These are phyloP conservation scores for Drosophila asahinai DNA, from an alignment of 1,140 invertebrate genomes.

Conservation along the genomic window DNA sequence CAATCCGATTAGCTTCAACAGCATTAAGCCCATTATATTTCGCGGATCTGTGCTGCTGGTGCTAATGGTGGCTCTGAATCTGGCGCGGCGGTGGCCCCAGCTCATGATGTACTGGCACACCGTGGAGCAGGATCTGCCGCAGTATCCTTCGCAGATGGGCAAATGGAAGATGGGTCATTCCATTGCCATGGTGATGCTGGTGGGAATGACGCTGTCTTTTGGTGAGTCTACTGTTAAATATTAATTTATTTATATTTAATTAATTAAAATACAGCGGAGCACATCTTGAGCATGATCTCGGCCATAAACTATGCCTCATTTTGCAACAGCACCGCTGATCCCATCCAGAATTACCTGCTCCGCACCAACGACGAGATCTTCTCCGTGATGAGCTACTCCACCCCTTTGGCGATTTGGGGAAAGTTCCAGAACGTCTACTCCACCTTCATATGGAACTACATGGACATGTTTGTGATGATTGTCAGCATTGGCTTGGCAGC, in stretches of 20 bases:
- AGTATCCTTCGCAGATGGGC: constrained; percentile 63
- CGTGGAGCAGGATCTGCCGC: constrained; percentile 71
- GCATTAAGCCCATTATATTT: constrained; percentile 79
- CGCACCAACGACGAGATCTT: constrained; percentile 75
- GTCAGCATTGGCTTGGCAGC: constrained; percentile 74
- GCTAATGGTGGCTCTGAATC: constrained; percentile 45
- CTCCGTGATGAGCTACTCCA: constrained; percentile 58
- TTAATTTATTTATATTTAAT: background rate
- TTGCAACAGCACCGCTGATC: constrained; percentile 73
- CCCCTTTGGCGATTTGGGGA: constrained; percentile 58
- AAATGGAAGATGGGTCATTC: constrained; percentile 66
- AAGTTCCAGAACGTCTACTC: constrained; percentile 74
- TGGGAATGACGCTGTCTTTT: constrained; percentile 76
- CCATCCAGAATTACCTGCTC: constrained; percentile 72
- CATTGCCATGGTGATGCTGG: constrained; percentile 73
- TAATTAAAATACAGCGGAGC: constrained; percentile 54
- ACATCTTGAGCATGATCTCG: constrained; percentile 75
- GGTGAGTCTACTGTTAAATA: constrained; percentile 37
- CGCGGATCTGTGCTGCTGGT: constrained; percentile 61
- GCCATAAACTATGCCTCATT: constrained; percentile 61
- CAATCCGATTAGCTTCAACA: constrained; percentile 73
- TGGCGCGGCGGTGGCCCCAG: constrained; percentile 77
- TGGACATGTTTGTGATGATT: constrained; percentile 84
- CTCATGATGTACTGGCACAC: constrained; percentile 76
- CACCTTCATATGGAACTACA: constrained; percentile 82